Evolutionary conservation across 1,140 invertebrate species (phyloP), one percentile per base, ranked within the genome.

Genomic region (Samia ricini): DNA sequence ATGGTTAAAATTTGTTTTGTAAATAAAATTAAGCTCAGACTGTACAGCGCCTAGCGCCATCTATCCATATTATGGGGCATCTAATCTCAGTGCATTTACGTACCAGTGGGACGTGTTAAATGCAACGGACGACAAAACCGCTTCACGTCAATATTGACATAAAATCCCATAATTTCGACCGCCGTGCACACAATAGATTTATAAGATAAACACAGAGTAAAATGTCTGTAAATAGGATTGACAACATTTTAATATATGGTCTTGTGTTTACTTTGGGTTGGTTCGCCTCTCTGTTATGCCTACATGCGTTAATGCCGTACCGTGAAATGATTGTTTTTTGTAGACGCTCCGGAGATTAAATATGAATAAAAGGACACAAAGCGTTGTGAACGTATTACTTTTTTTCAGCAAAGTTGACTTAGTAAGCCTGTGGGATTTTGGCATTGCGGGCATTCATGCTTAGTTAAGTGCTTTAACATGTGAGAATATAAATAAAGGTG

Each of bases 291-390:
- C 78, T 82, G 84, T 85, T 86, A 84, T 81, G 83, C 81, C 81
- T 87, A 89, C 82, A 89, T 76, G 84, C 76, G 83, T 86, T 88
- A 85, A 86, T 83, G 79, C 83, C 81, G 78, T 80, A 89, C 80
- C 87, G 87, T 89, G 85, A 89, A 89, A 89, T 89, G 76, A 83
- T 85, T 86, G 81, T 82, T 88, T 89, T 89, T 89, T 89, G 81
- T 88, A 79, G 66, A 72, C 66, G 69, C 74, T 80, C 64, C 65
- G 73, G 66, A 88, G 84, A 87, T 85, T 83, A 87, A 88, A 87
- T 83, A 88, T 85, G 79, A 87, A 87, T 81, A 82, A 86, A 85
- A 82, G 83, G 78, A 84, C 79, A 82, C 79, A 82, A 78, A 80
- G 78, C 71, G 66, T 63, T 76, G 72, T 77, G 76, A 79, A 74